Percentiles rank a stretch among this genome's conserved stretches.
Evolutionary conservation across 2,888 invertebrate genomes (phyloP).

Genomic region (Platycnemis pennipes): DNA sequence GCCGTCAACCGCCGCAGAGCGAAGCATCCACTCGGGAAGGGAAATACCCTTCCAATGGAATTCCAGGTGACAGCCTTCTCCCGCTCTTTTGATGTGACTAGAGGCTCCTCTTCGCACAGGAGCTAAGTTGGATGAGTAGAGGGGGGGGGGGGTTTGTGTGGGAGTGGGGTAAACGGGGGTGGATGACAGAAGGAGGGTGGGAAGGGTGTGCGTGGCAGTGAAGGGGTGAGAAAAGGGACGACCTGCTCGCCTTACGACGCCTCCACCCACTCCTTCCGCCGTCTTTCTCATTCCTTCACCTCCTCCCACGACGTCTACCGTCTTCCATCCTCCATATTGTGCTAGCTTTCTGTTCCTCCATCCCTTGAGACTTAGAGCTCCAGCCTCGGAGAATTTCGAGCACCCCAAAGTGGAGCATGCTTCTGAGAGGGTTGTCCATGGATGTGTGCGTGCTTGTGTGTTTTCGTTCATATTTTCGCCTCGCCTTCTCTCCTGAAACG

Average conservation of each 20-base stretch:
- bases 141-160: not conserved
- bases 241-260: not conserved
- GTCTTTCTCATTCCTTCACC: not conserved
- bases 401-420: not conserved
- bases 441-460: not conserved
- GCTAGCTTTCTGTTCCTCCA: constrained; percentile 9
- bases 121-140: constrained; percentile 12
- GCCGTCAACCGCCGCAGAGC: constrained; percentile 29
- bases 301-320: not conserved
- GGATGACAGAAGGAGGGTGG: not conserved
- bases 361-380: not conserved
- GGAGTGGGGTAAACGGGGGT: too few species aligned
- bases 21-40: constrained; percentile 20
- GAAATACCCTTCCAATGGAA: constrained; percentile 52
- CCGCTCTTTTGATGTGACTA: constrained; percentile 51
- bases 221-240: constrained; percentile 20
- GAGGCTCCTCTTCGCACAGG: constrained; percentile 11
- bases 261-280: not conserved
- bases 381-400: not conserved
- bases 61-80: constrained; percentile 39
- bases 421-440: not conserved
- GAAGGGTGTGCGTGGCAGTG: not conserved
- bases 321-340: constrained; percentile 7
- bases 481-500: not conserved
- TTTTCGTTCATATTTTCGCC: not conserved